Percentiles rank a stretch among this genome's conserved stretches.
These are phyloP conservation scores for Magallana angulata DNA, from an alignment of 1,140 invertebrate species.

Conservation along the genomic window DNA sequence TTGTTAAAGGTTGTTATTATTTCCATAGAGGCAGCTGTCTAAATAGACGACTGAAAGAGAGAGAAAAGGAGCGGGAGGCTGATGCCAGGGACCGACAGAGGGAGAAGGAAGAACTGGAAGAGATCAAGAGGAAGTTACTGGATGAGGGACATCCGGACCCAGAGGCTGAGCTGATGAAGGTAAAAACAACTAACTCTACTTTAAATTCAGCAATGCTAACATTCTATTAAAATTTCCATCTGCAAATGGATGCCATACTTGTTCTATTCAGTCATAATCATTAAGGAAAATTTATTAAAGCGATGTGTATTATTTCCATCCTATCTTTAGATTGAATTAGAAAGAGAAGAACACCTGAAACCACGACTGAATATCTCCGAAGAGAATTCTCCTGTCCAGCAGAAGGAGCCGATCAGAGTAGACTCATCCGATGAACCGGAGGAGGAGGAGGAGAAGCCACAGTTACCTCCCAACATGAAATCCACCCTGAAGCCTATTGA, in stretches of 20 bases:
- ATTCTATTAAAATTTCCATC: too few species aligned
- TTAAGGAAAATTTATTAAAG: too few species aligned
- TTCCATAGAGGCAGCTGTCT: constrained; percentile 89
- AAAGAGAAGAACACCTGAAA: constrained; percentile 90
- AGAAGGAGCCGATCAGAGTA: constrained; percentile 43
- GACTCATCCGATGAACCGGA: constrained; percentile 48
- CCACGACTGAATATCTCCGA: constrained; percentile 81
- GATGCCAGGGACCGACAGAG: constrained; percentile 93
- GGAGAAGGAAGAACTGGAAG: constrained; percentile 95
- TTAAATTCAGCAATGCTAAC: too few species aligned
- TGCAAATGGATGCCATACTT: too few species aligned
- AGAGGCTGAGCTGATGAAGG: constrained; percentile 89
- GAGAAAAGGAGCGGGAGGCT: constrained; percentile 94
- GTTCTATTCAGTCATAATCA: too few species aligned
- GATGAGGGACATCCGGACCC: constrained; percentile 90
- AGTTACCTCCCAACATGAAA: constrained; percentile 67
- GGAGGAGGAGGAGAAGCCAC: constrained; percentile 56
- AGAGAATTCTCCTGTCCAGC: constrained; percentile 52
- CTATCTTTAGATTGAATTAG: constrained; percentile 79
- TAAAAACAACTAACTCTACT: constrained; percentile 64
- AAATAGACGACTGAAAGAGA: constrained; percentile 90
- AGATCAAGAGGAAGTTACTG: constrained; percentile 90
- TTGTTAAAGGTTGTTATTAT: not conserved
- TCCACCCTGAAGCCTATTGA: constrained; percentile 69
- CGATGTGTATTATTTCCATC: too few species aligned